Evolutionary conservation across 1,140 invertebrate genomes (phyloP), one percentile per base, ranked within the genome.

Genomic region (Apolygus lucorum): DNA sequence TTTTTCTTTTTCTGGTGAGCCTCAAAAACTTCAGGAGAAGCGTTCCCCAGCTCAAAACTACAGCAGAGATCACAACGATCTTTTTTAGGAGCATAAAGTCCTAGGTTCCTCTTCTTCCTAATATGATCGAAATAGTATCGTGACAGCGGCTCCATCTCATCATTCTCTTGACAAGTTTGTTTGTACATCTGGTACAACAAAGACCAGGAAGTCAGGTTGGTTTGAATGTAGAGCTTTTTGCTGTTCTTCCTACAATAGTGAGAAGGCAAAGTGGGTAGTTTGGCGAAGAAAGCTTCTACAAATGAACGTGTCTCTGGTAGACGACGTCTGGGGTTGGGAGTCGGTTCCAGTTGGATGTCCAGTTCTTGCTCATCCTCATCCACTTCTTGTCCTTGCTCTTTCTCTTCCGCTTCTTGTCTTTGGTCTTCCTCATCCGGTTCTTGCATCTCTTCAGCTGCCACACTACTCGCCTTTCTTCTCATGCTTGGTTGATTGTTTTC

Each of bases 21-120:
- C 4, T 69, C 2, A 29, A 63, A 69, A 17, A 27, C 27, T 13
- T 67, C 28, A 25, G 25, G 14, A 28, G 25, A 22, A 17, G 73
- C 21, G 66, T 67, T 62, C 17, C 64, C 52, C 22, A 52, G 52
- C 24, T 73, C 62, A 52, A 49, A 67, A n/a, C 21, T 28, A 14
- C n/a, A 28, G 42, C 73, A 73, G 1, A 68, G 49, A 42, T 72
- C 72, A 72, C 71, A 73, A 28, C 52, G 63, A 52, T 73, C 71
- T 68, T 73, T 73, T 63, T 73, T 73, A 27, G 72, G 64, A 28
- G 25, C 27, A 22, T 70, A 54, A 4, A 72, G 26, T 29, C 34
- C 68, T n/a, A 73, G 25, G 14, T 74, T 71, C 54, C 26, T 52
- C 24, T 71, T 52, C 0, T 63, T 52, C 42, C 52, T 63, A 13